Evolutionary conservation across 1,140 invertebrate genomes (phyloP), one percentile per base, ranked within the genome.

Genomic region (Drosophila parabipectinata): DNA sequence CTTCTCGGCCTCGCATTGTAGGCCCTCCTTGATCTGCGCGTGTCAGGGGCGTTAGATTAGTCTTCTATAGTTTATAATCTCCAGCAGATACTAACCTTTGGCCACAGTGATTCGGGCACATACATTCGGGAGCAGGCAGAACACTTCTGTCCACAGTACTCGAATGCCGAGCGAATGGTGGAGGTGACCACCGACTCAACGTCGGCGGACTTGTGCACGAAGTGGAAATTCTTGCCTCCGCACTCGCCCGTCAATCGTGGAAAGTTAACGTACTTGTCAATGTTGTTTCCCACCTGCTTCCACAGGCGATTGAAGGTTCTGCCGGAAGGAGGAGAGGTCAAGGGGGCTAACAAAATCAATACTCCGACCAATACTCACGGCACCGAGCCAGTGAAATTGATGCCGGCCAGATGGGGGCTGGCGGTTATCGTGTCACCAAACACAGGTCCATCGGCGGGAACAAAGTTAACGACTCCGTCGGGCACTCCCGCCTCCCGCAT

Each of bases 181-280:
- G 94, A 94, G 34, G 95, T 95, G 0, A 98, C 94, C 32, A 98
- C 98, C 32, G 95, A 95, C 12, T 95, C 93, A 0, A 97, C 93
- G 92, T 99, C 96, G 12, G 98, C 99, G 21, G 96, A 95, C 1
- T 96, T 94, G 93, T 99, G 99, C 18, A 99, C 93, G 91, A 99
- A 99, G 91, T 99, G 99, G 92, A 97, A 99, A 93, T 99, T 99
- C 92, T 99, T 99, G 2, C 99, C 99, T 45, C 99, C 99, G 92
- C 98, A 99, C 72, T 99, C 99, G 74, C 97, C 96, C 77, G 99
- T 96, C 4, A 99, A 92, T 77, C 98, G 95, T 0, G 99, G 99
- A 92, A 98, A 99, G 87, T 97, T 98, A 50, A 92, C 94, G 90
- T 99, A 99, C 1, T 92, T 95, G 48, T 95, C 93, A 12, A 99